Percentiles rank a stretch among this genome's conserved stretches.
These are phyloP conservation scores for Pseudochirops corinnae DNA, from an alignment of 2,797 vertebrate species.

Conservation along the genomic window DNA sequence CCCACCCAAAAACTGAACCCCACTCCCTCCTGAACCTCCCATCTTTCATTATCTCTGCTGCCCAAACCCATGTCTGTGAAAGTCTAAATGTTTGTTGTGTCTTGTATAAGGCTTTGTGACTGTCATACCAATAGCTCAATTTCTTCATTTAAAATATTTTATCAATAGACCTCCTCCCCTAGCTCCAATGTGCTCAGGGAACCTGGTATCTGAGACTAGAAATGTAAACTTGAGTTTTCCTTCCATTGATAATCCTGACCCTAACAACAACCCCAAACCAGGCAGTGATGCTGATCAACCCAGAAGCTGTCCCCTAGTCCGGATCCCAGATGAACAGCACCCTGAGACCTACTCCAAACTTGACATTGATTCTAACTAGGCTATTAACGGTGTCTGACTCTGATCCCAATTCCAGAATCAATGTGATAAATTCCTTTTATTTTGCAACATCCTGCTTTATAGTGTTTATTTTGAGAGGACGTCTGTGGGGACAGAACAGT, in stretches of 20 bases:
- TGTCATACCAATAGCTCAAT: not conserved
- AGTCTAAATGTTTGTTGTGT: not conserved
- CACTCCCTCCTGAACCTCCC: not conserved
- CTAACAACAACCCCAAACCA: not conserved
- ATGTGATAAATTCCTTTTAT: not conserved
- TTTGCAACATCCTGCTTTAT: not conserved
- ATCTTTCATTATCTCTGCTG: not conserved
- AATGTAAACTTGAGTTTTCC: not conserved
- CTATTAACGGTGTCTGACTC: not conserved
- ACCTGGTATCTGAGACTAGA: not conserved
- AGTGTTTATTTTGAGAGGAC: not conserved
- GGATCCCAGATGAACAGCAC: not conserved
- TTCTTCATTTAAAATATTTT: not conserved
- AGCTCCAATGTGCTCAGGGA: not conserved
- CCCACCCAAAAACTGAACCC: not conserved
- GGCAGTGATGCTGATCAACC: not conserved
- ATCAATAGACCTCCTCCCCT: not conserved
- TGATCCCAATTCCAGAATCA: not conserved
- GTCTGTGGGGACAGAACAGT: not conserved
- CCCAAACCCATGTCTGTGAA: not conserved
- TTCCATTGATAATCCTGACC: not conserved
- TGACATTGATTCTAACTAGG: not conserved
- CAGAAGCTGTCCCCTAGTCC: constrained; percentile 1
- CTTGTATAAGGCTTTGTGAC: not conserved
- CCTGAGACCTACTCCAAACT: not conserved